These are phyloP conservation scores for Stictonetta naevosa DNA, from an alignment of 2,113 vertebrate genomes.

Conservation along the genomic window DNA sequence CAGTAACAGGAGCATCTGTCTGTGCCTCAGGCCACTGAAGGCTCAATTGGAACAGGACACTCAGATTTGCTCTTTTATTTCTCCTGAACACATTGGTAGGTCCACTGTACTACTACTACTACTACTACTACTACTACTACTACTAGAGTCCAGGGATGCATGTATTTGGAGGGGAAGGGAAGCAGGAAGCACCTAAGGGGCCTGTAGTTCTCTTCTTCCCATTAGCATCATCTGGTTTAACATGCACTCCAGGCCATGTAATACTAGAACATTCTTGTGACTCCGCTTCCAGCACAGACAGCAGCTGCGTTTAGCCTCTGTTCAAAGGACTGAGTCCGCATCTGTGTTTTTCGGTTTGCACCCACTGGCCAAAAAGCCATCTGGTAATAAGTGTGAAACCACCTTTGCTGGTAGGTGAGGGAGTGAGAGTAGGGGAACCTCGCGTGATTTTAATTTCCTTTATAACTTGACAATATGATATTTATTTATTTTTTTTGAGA, in stretches of 20 bases:
- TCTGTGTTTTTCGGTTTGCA: background rate
- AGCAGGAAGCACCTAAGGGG: background rate
- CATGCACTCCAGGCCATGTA: background rate
- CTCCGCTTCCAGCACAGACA: background rate
- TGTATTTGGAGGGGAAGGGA: background rate
- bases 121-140: no score
- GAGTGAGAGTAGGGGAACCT: background rate
- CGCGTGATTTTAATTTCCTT: background rate
- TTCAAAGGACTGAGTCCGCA: background rate
- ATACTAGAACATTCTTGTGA: background rate
- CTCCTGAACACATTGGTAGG: background rate
- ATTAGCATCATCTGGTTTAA: background rate
- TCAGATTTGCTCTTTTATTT: background rate
- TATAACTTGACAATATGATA: background rate
- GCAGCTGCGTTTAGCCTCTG: background rate
- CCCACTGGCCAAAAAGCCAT: background rate
- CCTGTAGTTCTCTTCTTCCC: background rate
- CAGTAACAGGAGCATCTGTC: background rate
- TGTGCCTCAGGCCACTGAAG: background rate
- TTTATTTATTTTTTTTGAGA: background rate
- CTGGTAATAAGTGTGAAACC: background rate
- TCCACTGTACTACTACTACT: background rate
- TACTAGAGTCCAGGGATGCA: background rate
- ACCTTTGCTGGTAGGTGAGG: background rate
- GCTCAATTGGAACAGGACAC: background rate